Evolutionary conservation across 1,140 invertebrate species (phyloP).

Genomic region (Drosophila tristis): DNA sequence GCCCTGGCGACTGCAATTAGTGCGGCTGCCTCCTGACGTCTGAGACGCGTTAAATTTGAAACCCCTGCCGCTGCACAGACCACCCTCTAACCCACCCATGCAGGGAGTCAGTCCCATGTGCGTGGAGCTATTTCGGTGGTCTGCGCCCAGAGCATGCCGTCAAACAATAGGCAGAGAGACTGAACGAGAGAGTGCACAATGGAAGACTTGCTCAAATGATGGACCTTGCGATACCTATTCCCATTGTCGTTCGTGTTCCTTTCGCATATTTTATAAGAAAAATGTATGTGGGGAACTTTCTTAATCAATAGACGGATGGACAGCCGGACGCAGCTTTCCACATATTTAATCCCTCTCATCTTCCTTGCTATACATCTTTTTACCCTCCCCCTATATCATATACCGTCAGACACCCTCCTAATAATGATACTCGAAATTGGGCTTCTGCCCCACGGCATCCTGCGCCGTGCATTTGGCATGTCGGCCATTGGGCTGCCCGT

Average conservation of each 20-base stretch:
- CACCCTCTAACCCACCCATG: conserved; percentile 23
- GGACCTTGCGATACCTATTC: neutral
- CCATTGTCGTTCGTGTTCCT: no score
- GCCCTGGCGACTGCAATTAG: conserved; percentile 63
- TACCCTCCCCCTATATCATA: no score
- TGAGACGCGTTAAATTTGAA: conserved; percentile 67
- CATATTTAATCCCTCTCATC: no score
- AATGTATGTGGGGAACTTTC: no score
- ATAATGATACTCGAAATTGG: neutral
- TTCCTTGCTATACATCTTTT: no score
- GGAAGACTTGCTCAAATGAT: neutral
- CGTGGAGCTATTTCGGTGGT: conserved; percentile 59
- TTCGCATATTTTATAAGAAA: no score
- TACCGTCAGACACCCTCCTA: no score
- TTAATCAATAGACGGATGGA: no score
- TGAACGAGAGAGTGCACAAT: neutral
- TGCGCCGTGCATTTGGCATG: neutral
- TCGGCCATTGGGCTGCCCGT: conserved; percentile 2
- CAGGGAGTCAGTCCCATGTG: conserved; percentile 21
- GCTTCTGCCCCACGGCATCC: no score
- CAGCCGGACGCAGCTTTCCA: no score
- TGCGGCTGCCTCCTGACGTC: conserved; percentile 48
- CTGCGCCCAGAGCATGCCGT: conserved; percentile 9
- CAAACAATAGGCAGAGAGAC: conserved; percentile 41
- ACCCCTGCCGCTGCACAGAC: conserved; percentile 22